A percentile compares a stretch with the other conserved stretches of the same genome.
Evolutionary conservation across 2,113 vertebrate genomes (phyloP).

Genomic region (Oreochromis niloticus): DNA sequence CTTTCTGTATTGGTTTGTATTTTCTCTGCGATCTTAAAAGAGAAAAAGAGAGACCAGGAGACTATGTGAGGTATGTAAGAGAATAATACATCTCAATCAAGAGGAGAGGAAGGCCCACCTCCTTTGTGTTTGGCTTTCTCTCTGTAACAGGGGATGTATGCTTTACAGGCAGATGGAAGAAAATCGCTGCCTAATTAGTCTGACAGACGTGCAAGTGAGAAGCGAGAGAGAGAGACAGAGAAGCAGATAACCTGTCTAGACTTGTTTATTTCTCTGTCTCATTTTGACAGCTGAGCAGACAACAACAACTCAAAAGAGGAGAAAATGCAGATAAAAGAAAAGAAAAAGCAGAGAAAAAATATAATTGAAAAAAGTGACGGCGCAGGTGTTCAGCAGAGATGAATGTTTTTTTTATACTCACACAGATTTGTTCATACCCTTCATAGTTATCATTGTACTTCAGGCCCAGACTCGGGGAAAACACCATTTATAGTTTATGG

Average conservation of each 20-base stretch:
- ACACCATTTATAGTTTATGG: neutral
- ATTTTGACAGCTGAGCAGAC: conserved; percentile 51
- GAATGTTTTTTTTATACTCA: neutral
- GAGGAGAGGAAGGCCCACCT: neutral
- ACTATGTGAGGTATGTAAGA: neutral
- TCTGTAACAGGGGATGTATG: conserved; percentile 4
- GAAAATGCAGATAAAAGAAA: neutral
- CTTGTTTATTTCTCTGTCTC: conserved; percentile 61
- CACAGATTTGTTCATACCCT: neutral
- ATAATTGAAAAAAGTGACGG: neutral
- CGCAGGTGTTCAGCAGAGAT: neutral
- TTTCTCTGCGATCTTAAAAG: conserved; percentile 81
- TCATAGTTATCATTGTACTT: neutral
- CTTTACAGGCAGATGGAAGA: conserved; percentile 27
- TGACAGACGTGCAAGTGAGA: conserved; percentile 58
- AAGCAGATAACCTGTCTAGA: conserved; percentile 62
- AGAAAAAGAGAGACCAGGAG: neutral
- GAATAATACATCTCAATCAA: conserved; percentile 23
- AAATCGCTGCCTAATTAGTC: conserved; percentile 55
- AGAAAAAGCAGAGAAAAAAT: neutral
- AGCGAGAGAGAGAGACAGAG: conserved; percentile 28
- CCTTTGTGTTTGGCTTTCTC: conserved; percentile 13
- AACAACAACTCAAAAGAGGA: conserved; percentile 25
- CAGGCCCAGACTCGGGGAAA: neutral
- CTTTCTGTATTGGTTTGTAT: conserved; percentile 83